These are phyloP conservation scores for Amphiprion ocellaris DNA, from an alignment of 2,113 vertebrate species.

Conservation along the genomic window DNA sequence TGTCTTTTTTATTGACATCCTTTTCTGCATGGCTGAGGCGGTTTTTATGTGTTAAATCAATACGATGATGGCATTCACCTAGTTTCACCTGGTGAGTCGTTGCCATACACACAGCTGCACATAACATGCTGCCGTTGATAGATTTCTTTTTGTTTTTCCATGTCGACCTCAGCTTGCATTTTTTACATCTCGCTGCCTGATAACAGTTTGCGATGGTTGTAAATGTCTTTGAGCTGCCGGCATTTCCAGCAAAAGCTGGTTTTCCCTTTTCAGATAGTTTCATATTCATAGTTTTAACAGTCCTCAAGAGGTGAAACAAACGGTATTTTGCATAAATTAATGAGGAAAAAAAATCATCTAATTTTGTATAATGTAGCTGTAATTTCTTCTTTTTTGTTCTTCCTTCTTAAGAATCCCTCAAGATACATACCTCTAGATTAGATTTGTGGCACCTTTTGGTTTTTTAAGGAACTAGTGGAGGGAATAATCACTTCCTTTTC, in stretches of 20 bases:
- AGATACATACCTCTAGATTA: background rate
- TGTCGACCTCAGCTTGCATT: background rate
- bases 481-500: background rate
- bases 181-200: background rate
- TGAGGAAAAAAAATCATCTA: background rate
- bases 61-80: conserved; percentile 31
- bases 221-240: background rate
- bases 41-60: conserved; percentile 44
- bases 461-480: conserved; percentile 7
- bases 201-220: background rate
- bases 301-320: too few relatives aligned
- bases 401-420: background rate
- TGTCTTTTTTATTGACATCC: conserved; percentile 36
- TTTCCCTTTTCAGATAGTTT: background rate
- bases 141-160: background rate
- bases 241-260: background rate
- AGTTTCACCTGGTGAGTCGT: conserved; percentile 20
- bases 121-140: background rate
- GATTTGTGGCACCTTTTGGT: background rate
- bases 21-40: background rate
- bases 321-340: background rate
- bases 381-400: background rate
- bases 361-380: background rate
- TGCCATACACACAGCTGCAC: background rate
- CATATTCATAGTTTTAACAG: too few relatives aligned